A percentile compares a stretch with the other conserved stretches of the same genome.
phyloP scores from a whole-genome alignment of 23 tunicate genomes.

The Phallusia fumigata region DNA sequence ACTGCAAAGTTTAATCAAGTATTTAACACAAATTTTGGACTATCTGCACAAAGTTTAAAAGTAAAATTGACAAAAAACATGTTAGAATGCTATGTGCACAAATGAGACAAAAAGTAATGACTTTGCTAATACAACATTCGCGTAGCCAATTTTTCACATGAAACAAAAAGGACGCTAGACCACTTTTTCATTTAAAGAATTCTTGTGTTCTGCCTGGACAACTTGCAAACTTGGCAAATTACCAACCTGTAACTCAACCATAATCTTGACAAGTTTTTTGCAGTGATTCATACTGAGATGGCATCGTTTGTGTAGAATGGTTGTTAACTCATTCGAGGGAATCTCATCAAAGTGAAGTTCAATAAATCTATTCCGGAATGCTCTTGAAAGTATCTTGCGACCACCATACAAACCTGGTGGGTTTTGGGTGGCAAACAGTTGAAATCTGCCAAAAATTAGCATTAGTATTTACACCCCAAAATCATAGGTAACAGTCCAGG shows the following conservation, averaged over 20 bases:
- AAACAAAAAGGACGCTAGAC: too few relatives aligned
- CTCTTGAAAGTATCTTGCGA: slow-evolving; percentile 79
- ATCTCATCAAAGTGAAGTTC: slow-evolving; percentile 90
- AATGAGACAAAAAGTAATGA: too few relatives aligned
- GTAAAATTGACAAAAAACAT: too few relatives aligned
- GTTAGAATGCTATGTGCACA: too few relatives aligned
- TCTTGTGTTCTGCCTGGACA: too few relatives aligned
- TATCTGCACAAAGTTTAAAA: too few relatives aligned
- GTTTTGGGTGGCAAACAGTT: slow-evolving; percentile 92
- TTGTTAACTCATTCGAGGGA: slow-evolving; percentile 69
- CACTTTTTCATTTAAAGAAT: too few relatives aligned
- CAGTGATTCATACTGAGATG: slow-evolving; percentile 55
- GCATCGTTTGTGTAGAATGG: slow-evolving; percentile 70
- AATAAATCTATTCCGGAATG: slow-evolving; percentile 85
- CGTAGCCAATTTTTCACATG: too few relatives aligned
- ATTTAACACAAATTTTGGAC: too few relatives aligned
- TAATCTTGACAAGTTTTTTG: slow-evolving; percentile 70
- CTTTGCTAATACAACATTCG: too few relatives aligned
- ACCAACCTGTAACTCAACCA: slow-evolving; percentile 75
- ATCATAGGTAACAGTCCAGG: too few relatives aligned
- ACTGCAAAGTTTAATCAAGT: slow-evolving; percentile 14
- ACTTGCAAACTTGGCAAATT: not conserved
- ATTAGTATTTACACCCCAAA: too few relatives aligned
- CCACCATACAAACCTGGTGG: slow-evolving; percentile 98
- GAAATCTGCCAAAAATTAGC: slow-evolving; percentile 36